Conservation (phyloP, 2,113 vertebrate genomes). For the Actenoides lindsayi region DNA sequence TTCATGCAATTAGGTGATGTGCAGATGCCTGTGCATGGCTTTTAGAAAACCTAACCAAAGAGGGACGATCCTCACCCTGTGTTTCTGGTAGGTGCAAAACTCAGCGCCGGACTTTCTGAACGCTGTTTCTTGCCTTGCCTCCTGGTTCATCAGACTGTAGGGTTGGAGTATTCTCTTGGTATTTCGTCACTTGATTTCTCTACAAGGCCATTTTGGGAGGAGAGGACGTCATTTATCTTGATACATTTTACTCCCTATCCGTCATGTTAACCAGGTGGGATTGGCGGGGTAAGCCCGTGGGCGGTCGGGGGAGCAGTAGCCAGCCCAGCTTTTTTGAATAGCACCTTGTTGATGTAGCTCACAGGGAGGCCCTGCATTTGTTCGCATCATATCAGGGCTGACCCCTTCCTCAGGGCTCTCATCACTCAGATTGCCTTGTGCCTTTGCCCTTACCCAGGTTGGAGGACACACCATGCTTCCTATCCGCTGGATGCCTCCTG, state of each 20-base stretch:
- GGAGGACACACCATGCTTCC: slow-evolving; percentile 98
- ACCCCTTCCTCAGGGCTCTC: not conserved
- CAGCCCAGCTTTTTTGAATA: not conserved
- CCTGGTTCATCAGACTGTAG: not conserved
- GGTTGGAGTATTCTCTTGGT: not conserved
- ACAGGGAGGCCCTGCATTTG: not conserved
- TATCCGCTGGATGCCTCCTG: slow-evolving; percentile 98
- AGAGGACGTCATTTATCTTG: not conserved
- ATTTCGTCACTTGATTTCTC: not conserved
- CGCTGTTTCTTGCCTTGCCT: not conserved
- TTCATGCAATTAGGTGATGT: not conserved
- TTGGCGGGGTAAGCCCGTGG: not conserved
- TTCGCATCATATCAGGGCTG: not conserved
- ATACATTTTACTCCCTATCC: not conserved
- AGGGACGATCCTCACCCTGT: not conserved
- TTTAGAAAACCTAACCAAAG: not conserved
- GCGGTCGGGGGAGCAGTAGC: not conserved
- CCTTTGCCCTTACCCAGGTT: slow-evolving; percentile 79
- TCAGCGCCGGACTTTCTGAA: not conserved
- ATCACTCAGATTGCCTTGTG: slow-evolving; percentile 5
- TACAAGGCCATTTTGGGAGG: not conserved
- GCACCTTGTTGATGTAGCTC: not conserved
- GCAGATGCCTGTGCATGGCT: not conserved
- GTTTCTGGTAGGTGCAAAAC: not conserved
- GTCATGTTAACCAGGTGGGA: not conserved